phyloP scores from a whole-genome alignment of 2,113 vertebrate species.

The Lepisosteus oculatus region DNA sequence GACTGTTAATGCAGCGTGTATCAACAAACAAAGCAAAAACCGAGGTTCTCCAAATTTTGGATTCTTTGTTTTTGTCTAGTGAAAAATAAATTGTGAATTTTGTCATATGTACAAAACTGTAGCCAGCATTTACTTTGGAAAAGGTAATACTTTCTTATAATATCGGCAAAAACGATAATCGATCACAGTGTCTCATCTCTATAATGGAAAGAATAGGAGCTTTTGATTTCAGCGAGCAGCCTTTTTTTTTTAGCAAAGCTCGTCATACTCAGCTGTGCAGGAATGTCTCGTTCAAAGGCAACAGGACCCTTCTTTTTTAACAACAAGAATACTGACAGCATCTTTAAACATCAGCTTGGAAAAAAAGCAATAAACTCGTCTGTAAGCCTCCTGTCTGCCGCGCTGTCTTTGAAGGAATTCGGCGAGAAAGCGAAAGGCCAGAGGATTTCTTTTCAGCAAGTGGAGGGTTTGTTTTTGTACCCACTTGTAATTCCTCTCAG shows the following conservation, averaged over 20 bases:
- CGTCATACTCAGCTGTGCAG: conserved; percentile 2
- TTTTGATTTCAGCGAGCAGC: conserved; percentile 52
- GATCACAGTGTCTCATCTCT: conserved; percentile 40
- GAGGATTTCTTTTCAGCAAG: conserved; percentile 25
- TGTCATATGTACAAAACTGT: too few species aligned
- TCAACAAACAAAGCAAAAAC: too few species aligned
- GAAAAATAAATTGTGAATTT: too few species aligned
- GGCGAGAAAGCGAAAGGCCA: conserved; percentile 1
- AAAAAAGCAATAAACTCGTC: neutral
- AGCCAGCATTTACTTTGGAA: too few species aligned
- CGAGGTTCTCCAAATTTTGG: too few species aligned
- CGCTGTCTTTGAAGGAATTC: neutral
- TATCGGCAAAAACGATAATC: conserved; percentile 41
- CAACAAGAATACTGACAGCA: neutral
- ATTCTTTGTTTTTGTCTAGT: too few species aligned
- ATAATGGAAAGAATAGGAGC: conserved; percentile 55
- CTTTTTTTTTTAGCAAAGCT: conserved; percentile 36
- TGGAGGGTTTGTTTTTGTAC: conserved; percentile 20
- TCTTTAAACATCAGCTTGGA: conserved; percentile 3
- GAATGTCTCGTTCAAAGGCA: neutral
- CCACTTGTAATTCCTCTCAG: conserved; percentile 50
- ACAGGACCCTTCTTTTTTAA: neutral
- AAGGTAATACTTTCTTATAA: too few species aligned
- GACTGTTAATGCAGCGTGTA: too few species aligned
- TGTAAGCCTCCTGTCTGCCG: neutral